Conservation (phyloP, 2,113 vertebrate genomes). For the Tyrannus savana region DNA sequence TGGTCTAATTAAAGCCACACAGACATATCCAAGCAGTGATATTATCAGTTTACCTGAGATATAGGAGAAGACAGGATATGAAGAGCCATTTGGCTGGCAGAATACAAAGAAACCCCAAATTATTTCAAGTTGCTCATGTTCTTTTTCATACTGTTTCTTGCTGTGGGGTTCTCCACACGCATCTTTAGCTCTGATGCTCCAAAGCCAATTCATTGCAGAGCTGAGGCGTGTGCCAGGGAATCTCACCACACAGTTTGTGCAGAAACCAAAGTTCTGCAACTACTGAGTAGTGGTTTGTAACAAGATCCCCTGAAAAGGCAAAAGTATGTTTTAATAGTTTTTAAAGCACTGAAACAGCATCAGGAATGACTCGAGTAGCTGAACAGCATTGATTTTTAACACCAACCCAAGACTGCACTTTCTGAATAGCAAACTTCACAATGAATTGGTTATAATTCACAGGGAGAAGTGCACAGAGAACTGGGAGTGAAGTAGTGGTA, state of each 20-base stretch:
- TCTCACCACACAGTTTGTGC: not conserved
- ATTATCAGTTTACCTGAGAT: not conserved
- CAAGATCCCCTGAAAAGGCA: conserved; percentile 19
- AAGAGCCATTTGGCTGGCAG: not conserved
- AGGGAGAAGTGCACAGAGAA: not conserved
- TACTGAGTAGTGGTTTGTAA: not conserved
- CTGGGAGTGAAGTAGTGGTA: not conserved
- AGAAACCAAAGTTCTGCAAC: not conserved
- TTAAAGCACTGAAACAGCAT: not conserved
- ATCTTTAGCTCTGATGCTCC: not conserved
- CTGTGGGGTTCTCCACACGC: not conserved
- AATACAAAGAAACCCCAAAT: not conserved
- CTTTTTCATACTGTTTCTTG: not conserved
- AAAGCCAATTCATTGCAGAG: not conserved
- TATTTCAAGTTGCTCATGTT: not conserved
- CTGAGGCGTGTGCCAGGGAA: accelerated
- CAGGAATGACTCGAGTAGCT: not conserved
- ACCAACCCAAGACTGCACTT: not conserved
- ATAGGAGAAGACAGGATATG: not conserved
- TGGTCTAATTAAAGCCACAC: not conserved
- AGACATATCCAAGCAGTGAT: not conserved
- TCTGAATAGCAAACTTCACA: not conserved
- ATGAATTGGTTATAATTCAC: not conserved
- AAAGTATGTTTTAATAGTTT: not conserved
- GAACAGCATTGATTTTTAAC: not conserved